Conservation (phyloP, 92 coral and sea anemone genomes). For the Heliopora coerulea region DNA sequence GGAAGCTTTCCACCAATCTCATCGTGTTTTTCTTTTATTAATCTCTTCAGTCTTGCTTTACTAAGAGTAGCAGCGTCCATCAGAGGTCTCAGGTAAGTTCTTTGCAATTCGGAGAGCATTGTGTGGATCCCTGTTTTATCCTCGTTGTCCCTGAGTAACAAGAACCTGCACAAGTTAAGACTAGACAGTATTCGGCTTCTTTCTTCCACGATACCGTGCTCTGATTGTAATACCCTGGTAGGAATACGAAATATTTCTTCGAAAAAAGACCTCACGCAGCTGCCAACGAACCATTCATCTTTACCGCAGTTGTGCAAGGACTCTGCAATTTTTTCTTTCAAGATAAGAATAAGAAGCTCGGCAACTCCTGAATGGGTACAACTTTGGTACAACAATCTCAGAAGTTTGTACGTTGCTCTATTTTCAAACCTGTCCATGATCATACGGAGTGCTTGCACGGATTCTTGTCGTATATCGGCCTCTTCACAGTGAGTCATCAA, state of each 20-base stretch:
- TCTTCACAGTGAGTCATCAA: constrained; percentile 31
- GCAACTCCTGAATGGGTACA: constrained; percentile 35
- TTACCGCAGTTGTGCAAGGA: not conserved
- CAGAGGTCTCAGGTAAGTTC: constrained; percentile 6
- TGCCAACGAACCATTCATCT: constrained; percentile 23
- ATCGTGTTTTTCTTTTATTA: constrained; percentile 1
- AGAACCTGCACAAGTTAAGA: constrained; percentile 22
- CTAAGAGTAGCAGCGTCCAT: constrained; percentile 7
- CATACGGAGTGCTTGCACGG: constrained; percentile 4
- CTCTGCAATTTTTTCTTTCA: constrained; percentile 24
- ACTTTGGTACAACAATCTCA: constrained; percentile 8
- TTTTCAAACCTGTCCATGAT: not conserved
- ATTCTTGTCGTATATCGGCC: constrained; percentile 6
- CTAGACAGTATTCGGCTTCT: constrained; percentile 9
- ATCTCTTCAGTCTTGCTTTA: not conserved
- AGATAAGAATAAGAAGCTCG: constrained; percentile 22
- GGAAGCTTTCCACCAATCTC: not conserved
- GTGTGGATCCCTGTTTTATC: constrained; percentile 23
- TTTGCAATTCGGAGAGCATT: not conserved
- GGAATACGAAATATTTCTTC: constrained; percentile 12
- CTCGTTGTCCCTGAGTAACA: constrained; percentile 19
- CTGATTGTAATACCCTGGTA: constrained; percentile 12
- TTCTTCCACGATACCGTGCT: constrained; percentile 21
- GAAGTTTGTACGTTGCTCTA: constrained; percentile 18
- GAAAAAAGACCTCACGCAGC: not conserved